A percentile compares a stretch with the other conserved stretches of the same genome.
Conservation (phyloP, 2,113 vertebrate species). For the Sturnira hondurensis region DNA sequence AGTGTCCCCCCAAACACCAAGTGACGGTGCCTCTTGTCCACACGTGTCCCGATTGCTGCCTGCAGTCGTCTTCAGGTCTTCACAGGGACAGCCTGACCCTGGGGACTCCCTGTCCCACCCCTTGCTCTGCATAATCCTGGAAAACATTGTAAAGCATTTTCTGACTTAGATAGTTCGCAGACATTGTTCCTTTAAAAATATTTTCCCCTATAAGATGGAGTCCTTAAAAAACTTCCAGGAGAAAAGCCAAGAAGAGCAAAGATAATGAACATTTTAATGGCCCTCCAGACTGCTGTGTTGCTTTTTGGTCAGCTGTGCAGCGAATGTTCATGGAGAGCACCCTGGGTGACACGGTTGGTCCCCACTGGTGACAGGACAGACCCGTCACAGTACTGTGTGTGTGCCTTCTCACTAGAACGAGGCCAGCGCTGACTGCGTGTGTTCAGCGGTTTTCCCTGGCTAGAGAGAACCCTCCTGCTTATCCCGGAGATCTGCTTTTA, state of each 20-base stretch:
- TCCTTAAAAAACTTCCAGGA: not conserved
- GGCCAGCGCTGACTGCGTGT: not conserved
- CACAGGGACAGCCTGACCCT: not conserved
- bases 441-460: not conserved
- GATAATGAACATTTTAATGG: not conserved
- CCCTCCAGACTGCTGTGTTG: not conserved
- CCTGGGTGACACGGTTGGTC: accelerated
- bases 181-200: not conserved
- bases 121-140: not conserved
- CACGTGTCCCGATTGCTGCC: not conserved
- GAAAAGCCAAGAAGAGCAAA: not conserved
- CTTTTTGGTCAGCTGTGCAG: not conserved
- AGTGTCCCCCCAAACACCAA: accelerated
- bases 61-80: not conserved
- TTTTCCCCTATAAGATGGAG: not conserved
- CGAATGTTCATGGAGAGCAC: not conserved
- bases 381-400: not conserved
- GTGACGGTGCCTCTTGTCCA: not conserved
- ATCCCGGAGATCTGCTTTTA: not conserved
- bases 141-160: not conserved
- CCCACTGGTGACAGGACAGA: not conserved
- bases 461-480: not conserved
- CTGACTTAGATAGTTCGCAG: not conserved
- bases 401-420: accelerated
- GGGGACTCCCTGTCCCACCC: not conserved